A percentile compares a stretch with the other conserved stretches of the same genome.
Conservation (phyloP, 2,113 vertebrate species). For the Nyctibius bracteatus region DNA sequence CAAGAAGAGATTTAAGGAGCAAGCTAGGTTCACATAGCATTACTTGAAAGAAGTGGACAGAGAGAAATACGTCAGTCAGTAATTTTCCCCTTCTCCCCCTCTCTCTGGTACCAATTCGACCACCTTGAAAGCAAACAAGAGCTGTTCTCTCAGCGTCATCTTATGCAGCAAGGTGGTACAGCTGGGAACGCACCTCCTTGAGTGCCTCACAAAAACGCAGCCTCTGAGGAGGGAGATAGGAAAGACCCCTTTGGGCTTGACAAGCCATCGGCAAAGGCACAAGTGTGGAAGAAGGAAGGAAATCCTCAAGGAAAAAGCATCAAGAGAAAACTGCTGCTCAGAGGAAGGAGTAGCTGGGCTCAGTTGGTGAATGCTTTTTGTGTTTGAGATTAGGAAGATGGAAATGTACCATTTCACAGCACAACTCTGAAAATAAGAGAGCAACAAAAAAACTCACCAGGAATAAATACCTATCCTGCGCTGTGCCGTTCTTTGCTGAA, state of each 20-base stretch:
- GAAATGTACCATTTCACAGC: neutral
- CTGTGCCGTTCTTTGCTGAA: slow-evolving; percentile 92
- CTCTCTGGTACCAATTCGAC: neutral
- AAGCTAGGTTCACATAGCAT: neutral
- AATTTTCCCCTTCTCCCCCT: neutral
- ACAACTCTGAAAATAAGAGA: neutral
- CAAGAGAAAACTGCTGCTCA: neutral
- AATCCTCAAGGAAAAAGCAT: neutral
- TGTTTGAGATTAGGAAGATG: neutral
- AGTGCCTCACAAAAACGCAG: rapidly evolving
- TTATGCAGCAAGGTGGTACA: neutral
- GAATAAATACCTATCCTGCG: slow-evolving; percentile 94
- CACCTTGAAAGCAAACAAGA: neutral
- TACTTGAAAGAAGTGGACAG: neutral
- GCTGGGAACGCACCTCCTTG: neutral
- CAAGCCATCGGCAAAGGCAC: neutral
- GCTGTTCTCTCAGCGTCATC: too few species aligned
- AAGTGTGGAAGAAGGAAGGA: neutral
- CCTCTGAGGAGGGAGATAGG: neutral
- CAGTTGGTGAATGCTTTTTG: neutral
- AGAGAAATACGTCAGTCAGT: neutral
- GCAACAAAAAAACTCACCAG: slow-evolving; percentile 77
- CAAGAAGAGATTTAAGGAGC: neutral
- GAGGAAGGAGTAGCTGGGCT: neutral
- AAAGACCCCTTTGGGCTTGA: neutral